Conservation (phyloP, 2,797 vertebrate genomes). For the Typhlichthys eigenmanni region DNA sequence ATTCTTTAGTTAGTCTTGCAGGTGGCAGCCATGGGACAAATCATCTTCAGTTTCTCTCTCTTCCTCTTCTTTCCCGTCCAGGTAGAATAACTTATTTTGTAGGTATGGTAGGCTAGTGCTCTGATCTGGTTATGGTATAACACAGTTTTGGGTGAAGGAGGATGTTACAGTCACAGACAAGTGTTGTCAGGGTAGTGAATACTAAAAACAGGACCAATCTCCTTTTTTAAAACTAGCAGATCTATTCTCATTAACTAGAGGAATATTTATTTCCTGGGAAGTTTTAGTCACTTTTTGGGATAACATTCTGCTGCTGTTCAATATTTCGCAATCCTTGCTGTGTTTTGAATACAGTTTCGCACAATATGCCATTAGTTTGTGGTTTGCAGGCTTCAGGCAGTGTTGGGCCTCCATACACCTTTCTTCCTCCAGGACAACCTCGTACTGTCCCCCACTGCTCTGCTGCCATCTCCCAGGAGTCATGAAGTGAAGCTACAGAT, state of each 20-base stretch:
- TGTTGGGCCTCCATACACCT: conserved; percentile 11
- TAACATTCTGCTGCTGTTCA: no score
- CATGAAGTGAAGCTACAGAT: conserved; percentile 69
- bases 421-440: conserved; percentile 73
- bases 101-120: not conserved
- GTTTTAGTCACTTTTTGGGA: no score
- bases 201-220: conserved; percentile 1
- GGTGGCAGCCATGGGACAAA: conserved; percentile 78
- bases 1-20: conserved; percentile 38
- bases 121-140: not conserved
- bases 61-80: conserved; percentile 77
- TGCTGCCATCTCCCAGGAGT: conserved; percentile 71
- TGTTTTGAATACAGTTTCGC: no score
- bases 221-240: not conserved
- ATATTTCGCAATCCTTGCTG: no score
- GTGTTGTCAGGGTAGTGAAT: conserved; percentile 8
- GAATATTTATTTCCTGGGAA: no score
- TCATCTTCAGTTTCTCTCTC: conserved; percentile 76
- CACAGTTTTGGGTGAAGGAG: conserved; percentile 2
- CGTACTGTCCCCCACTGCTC: conserved; percentile 69
- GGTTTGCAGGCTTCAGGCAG: no score
- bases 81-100: conserved; percentile 63
- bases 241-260: not conserved
- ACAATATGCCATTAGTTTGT: no score
- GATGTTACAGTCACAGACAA: not conserved